phyloP scores from a whole-genome alignment of 2,888 invertebrate species.

The Lissocephala sabroskyi region DNA sequence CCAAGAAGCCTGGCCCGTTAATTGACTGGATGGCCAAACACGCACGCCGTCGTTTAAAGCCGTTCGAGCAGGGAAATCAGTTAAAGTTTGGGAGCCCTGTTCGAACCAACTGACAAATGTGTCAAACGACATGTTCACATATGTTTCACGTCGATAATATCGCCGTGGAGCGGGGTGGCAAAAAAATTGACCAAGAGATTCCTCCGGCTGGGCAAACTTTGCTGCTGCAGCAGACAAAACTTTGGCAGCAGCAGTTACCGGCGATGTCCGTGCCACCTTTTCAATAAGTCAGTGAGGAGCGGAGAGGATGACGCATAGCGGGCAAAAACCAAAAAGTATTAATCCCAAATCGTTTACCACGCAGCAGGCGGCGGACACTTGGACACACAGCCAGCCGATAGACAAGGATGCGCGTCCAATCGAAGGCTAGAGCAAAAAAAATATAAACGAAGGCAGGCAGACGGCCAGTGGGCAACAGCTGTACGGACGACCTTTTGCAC shows the following conservation, averaged over 20 bases:
- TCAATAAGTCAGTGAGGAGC: constrained; percentile 48
- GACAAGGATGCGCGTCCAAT: constrained; percentile 45
- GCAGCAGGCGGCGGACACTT: constrained; percentile 17
- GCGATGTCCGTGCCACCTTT: constrained; percentile 38
- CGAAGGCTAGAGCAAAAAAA: constrained; percentile 18
- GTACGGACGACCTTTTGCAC: constrained; percentile 51
- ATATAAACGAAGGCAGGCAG: constrained; percentile 35
- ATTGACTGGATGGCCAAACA: too few species aligned
- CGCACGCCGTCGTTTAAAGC: not conserved
- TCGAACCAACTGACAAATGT: constrained; percentile 64
- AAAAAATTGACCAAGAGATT: constrained; percentile 3
- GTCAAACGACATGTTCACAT: constrained; percentile 64
- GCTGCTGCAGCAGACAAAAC: constrained; percentile 28
- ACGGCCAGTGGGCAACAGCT: constrained; percentile 52
- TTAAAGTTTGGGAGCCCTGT: constrained; percentile 15
- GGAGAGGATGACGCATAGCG: constrained; percentile 17
- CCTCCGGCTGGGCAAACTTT: constrained; percentile 24
- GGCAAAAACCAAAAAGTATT: constrained; percentile 47
- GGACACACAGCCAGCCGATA: constrained; percentile 12
- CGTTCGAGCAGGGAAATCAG: too few species aligned
- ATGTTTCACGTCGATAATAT: constrained; percentile 61
- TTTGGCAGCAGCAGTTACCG: constrained; percentile 15
- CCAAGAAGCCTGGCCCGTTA: too few species aligned
- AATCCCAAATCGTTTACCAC: constrained; percentile 54
- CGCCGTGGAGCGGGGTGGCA: constrained; percentile 19